These are phyloP conservation scores for Channa argus DNA, from an alignment of 2,113 vertebrate genomes.

Conservation along the genomic window DNA sequence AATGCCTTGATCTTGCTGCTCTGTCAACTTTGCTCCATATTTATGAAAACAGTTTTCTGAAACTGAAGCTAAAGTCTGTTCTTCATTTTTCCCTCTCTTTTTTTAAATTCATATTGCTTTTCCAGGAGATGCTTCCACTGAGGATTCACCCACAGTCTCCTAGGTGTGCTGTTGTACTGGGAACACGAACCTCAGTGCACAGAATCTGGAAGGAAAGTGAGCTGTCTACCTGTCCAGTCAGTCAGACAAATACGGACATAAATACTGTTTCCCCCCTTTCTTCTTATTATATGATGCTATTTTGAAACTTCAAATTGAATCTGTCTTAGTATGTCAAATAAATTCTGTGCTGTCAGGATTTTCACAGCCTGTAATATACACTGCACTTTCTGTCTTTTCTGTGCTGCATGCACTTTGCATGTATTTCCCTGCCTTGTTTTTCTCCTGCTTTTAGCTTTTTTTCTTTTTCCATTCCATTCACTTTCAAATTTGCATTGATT, in stretches of 20 bases:
- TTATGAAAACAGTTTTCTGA: slow-evolving; percentile 18
- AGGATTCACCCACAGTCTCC: slow-evolving; percentile 46
- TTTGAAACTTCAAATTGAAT: slow-evolving; percentile 22
- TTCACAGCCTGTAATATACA: slow-evolving; percentile 1
- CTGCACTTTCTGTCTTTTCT: background rate
- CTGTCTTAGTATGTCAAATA: slow-evolving; percentile 13
- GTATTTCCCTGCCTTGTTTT: background rate
- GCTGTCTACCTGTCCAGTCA: slow-evolving; percentile 24
- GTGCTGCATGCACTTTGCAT: too few species aligned
- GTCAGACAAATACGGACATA: background rate
- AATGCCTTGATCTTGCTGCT: slow-evolving; percentile 20
- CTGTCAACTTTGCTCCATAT: slow-evolving; percentile 14
- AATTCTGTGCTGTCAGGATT: background rate
- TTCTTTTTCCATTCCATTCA: background rate
- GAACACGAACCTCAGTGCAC: slow-evolving; percentile 35
- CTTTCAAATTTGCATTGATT: background rate
- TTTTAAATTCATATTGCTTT: slow-evolving; percentile 14
- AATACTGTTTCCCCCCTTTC: slow-evolving; percentile 17
- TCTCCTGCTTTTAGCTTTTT: background rate
- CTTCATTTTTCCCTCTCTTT: slow-evolving; percentile 19
- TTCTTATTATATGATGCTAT: background rate
- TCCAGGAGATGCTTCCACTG: slow-evolving; percentile 42
- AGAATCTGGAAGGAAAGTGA: slow-evolving; percentile 34
- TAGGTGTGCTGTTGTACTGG: slow-evolving; percentile 43
- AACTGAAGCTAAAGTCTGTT: slow-evolving; percentile 4